Base-by-base conservation (phyloP, 2,888 invertebrate species). In the Parnassius glacialis region DNA sequence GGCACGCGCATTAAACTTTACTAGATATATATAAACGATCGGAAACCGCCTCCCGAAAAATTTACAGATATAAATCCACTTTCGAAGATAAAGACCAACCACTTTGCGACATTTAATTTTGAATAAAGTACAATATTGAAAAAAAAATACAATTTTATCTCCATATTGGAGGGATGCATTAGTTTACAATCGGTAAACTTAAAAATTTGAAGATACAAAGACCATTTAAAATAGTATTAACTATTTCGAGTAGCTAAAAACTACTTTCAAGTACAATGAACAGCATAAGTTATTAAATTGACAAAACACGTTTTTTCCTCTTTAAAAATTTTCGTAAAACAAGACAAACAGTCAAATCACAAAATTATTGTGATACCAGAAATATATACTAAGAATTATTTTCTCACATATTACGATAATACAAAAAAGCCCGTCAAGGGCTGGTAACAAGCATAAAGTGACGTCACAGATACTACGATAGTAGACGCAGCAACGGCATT, bases 1-100 rank as follows among this genome's bases (percentile, higher is more conserved):
- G 68, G 71, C 71, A 71, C 68, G 66, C 65, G 64, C 65, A 48
- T 50, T 52, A 62, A 16, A 25, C 44, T n/a, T 54, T 50, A 45
- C 47, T 54, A 52, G 13, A 54, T 59, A 60, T 55, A 50, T 55
- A 50, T 34, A 57, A 57, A 52, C 57, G 10, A 48, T 41, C 48
- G 9, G 12, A 43, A 16, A 59, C 55, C 52, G 47, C 43, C 52
- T 58, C 20, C 58, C 58, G 58, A 52, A 20, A 57, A 50, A 11
- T 25, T 20, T 25, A 52, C 51, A 9, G 44, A 57, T 11, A 16
- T 2, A 20, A 16, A 20, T 57, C 57, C 47, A 48, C 43, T 55
- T 48, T 50, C 16, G 10, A 57, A n/a, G 3, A 42, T 9, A 13
- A 13, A 20, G 43, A 57, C 51, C 51, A 9, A 12, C 13, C n/a